phyloP scores from a whole-genome alignment of 2,113 vertebrate genomes.

The Gymnorhina tibicen region DNA sequence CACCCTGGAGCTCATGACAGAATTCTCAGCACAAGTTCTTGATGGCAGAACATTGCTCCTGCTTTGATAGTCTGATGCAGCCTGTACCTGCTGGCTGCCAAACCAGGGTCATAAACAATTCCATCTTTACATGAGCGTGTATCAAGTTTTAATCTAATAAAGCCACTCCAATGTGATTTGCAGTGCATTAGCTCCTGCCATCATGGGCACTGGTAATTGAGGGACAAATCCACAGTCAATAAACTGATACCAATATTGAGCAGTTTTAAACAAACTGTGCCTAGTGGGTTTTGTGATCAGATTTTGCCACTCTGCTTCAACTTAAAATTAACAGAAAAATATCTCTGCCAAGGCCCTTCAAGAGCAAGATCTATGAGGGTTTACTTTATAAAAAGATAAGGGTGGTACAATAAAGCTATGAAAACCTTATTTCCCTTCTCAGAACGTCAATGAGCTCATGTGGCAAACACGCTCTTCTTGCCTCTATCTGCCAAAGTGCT shows the following conservation, averaged over 20 bases:
- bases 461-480: background rate
- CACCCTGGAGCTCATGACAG: background rate
- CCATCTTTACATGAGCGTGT: background rate
- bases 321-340: slow-evolving; percentile 36
- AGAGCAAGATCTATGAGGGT: background rate
- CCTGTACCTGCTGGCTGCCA: background rate
- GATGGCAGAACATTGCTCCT: background rate
- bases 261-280: slow-evolving; percentile 6
- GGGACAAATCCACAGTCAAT: slow-evolving; percentile 30
- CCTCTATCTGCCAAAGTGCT: background rate
- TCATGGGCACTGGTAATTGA: background rate
- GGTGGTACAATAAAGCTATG: slow-evolving; percentile 25
- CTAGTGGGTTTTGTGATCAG: background rate
- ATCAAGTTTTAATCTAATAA: slow-evolving; percentile 6
- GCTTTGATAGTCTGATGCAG: background rate
- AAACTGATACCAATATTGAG: background rate
- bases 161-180: background rate
- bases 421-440: slow-evolving; percentile 19
- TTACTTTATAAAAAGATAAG: slow-evolving; percentile 40
- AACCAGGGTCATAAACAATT: background rate
- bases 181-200: background rate
- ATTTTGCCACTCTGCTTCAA: background rate
- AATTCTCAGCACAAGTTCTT: background rate
- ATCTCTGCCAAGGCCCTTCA: background rate
- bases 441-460: background rate